Base-by-base conservation (phyloP, 2,888 invertebrate species). In the Mythimna loreyi region DNA sequence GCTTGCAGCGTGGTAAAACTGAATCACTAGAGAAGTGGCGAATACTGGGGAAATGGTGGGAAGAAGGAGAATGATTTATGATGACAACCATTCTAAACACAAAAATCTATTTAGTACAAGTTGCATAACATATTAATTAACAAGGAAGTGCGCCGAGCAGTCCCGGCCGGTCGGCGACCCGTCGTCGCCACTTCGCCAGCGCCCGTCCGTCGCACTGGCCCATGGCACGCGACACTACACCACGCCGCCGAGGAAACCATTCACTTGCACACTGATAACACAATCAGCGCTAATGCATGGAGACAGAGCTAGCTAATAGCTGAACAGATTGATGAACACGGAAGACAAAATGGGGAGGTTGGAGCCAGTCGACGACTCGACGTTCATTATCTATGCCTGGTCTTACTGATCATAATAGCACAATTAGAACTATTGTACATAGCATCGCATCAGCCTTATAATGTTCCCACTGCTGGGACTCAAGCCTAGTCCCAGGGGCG, bases 101-200 rank as follows among this genome's bases (percentile, higher is more conserved):
- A 49, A 53, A 45, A 36, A 25, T 40, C n/a, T 25, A 16, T n/a
- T 55, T 23, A 3, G 3, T 47, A 23, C 25, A 61, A 43, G 56
- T 68, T 53, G 68, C 60, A 66, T 56, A 60, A 66, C 56, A 57
- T 62, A 69, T 56, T 72, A 67, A 72, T 78, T 61, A 74, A 45
- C 61, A 62, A 55, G 52, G 60, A 19, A 52, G 53, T 71, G 56
- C 50, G 50, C 11, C n/a, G 25, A 30, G 50, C 50, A 62, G 13
- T 33, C 43, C 33, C 25, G 45, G n/a, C 11, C n/a, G 69, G 75
- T 71, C 71, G 33, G 49, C 43, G 71, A 71, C 71, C 67, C 23
- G 64, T 19, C 23, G 65, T 52, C 33, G 50, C 63, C 50, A 23
- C 19, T 19, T n/a, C 5, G 4, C 50, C 43, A 11, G 28, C 9